phyloP scores from a whole-genome alignment of 2,888 invertebrate species.

The Xylota sylvarum region DNA sequence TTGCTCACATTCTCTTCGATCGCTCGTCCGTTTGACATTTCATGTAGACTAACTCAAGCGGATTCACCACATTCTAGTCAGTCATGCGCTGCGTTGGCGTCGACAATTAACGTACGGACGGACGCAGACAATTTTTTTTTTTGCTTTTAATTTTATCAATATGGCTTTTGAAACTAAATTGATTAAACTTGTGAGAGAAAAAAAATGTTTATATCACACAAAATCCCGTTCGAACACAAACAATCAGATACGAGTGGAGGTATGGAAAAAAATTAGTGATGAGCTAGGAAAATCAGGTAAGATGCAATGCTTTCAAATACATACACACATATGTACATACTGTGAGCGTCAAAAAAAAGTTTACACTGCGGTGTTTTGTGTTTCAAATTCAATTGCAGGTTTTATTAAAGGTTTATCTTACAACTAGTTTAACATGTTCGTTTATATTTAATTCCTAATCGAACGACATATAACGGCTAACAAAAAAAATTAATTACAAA shows the following conservation, averaged over 20 bases:
- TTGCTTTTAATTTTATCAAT: not conserved
- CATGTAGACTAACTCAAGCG: not conserved
- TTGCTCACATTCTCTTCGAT: not conserved
- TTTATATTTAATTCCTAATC: too few relatives aligned
- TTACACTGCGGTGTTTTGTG: too few relatives aligned
- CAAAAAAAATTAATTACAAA: too few relatives aligned
- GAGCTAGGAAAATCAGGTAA: constrained; percentile 19
- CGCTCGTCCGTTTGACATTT: constrained; percentile 19
- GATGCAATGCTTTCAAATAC: not conserved
- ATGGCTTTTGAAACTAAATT: constrained; percentile 12
- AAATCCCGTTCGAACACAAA: constrained; percentile 13
- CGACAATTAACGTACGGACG: not conserved
- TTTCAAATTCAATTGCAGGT: too few relatives aligned
- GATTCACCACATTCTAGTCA: not conserved
- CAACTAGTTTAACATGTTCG: too few relatives aligned
- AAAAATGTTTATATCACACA: constrained; percentile 33
- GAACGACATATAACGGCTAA: too few relatives aligned
- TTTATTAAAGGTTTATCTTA: too few relatives aligned
- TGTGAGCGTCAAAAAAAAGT: too few relatives aligned
- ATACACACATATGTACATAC: not conserved
- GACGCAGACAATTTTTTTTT: not conserved
- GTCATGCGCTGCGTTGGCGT: constrained; percentile 25
- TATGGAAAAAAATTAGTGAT: constrained; percentile 6
- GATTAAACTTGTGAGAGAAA: constrained; percentile 17
- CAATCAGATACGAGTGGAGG: not conserved